Conservation (phyloP, 2,113 vertebrate genomes). For the Ictalurus punctatus region DNA sequence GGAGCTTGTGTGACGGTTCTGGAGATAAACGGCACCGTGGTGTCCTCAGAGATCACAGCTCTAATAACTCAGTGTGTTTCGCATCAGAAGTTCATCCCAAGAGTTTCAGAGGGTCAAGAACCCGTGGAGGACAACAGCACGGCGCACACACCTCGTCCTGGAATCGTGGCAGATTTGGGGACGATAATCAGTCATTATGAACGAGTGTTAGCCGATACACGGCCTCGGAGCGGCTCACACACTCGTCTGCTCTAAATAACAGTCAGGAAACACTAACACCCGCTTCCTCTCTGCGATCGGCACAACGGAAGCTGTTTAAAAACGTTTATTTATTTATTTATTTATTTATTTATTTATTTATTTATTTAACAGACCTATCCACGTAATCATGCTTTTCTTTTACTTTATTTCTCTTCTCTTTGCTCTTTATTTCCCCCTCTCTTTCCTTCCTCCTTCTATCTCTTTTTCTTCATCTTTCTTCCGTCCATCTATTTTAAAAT, state of each 20-base stretch:
- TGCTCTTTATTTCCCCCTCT: background rate
- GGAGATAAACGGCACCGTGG: background rate
- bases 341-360: no score
- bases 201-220: background rate
- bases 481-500: no score
- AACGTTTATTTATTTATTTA: no score
- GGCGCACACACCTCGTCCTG: conserved; percentile 35
- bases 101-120: conserved; percentile 43
- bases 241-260: background rate
- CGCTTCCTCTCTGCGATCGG: background rate
- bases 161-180: conserved; percentile 34
- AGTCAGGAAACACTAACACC: background rate
- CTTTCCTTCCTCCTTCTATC: background rate
- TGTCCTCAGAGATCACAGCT: conserved; percentile 18
- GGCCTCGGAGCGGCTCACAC: background rate
- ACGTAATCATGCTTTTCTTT: background rate
- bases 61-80: conserved; percentile 43
- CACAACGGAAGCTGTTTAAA: background rate
- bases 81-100: conserved; percentile 44
- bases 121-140: conserved; percentile 43
- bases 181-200: conserved; percentile 40
- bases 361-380: background rate
- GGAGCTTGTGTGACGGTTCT: conserved; percentile 35
- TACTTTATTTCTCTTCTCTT: background rate
- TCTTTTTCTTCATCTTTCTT: no score